Evolutionary conservation across 1,140 invertebrate species (phyloP), one percentile per base, ranked within the genome.

Genomic region (Stegodyphus dumicola): DNA sequence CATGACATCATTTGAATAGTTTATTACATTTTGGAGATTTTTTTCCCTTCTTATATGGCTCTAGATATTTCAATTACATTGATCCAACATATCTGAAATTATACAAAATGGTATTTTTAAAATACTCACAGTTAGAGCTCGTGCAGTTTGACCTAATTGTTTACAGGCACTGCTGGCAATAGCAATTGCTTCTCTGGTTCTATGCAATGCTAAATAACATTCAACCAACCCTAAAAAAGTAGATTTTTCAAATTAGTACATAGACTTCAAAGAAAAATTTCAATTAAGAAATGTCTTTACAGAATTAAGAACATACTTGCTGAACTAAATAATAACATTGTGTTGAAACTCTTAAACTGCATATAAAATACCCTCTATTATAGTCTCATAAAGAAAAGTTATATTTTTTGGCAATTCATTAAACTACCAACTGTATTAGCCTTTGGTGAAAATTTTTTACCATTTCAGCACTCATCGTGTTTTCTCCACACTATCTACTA

Each of bases 141-240:
- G 91, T 2, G 94, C 93, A 79, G 92, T 94, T 69, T 94, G 93
- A 6, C 94, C 94, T 15, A 95, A 90, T 85, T 93, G 92, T 90
- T 94, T 95, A 81, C 93, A 94, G 80, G 93, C 93, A 89, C 92
- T 93, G 71, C 92, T 93, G 6, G 94, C 94, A 88, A 94, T 92
- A 49, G 93, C 93, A 5, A 94, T 90, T 2, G 94, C 95, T 90
- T 95, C 94, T 89, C 94, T 91, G 73, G 93, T 90, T 66, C 94
- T 91, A 86, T 94, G 92, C 90, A 93, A 92, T 10, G 93, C 92
- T 60, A 94, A 90, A 88, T 95, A 94, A 89, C 93, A 94, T 87
- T 95, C 93, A 7, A 95, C 93, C 52, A 95, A 89, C 48, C 94
- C 94, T 90, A 83, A 66, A 88, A 80, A 78, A 67, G n/a, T 67